Conservation (phyloP, 2,888 invertebrate species). For the Peribatodes rhomboidaria region DNA sequence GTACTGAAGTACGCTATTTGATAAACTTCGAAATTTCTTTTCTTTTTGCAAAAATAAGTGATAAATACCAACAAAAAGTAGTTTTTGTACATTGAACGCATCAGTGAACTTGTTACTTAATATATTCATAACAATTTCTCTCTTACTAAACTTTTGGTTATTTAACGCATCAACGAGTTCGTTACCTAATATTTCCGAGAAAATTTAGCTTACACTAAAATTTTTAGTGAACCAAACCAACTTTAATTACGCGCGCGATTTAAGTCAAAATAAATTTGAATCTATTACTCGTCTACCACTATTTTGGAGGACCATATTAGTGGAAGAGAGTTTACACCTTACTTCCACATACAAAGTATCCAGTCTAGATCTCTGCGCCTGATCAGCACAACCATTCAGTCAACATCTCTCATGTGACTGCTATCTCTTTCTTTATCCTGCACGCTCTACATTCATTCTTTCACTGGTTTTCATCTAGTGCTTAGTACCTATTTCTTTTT, state of each 20-base stretch:
- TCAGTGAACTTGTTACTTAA: constrained; percentile 16
- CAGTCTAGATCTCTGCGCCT: constrained; percentile 54
- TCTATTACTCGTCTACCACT: background rate
- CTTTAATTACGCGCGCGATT: background rate
- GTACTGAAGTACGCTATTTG: too few species aligned
- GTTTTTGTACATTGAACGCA: background rate
- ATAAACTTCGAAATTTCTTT: background rate
- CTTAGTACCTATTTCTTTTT: constrained; percentile 51
- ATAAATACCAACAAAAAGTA: background rate
- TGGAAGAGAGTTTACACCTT: background rate
- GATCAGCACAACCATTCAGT: constrained; percentile 64
- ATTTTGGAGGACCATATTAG: background rate
- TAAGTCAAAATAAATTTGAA: background rate
- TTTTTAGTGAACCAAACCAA: background rate
- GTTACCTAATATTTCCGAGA: constrained; percentile 13
- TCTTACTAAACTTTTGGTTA: background rate
- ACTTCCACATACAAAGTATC: constrained; percentile 47
- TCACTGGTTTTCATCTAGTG: constrained; percentile 54
- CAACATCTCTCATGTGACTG: constrained; percentile 85
- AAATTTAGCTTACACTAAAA: background rate
- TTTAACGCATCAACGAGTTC: constrained; percentile 7
- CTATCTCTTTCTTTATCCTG: constrained; percentile 66
- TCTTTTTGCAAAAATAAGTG: background rate
- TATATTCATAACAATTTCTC: constrained; percentile 2
- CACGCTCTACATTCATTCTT: constrained; percentile 70